Evolutionary conservation across 2,113 vertebrate species (phyloP), one percentile per base, ranked within the genome.

Genomic region (Ardeotis arabs): DNA sequence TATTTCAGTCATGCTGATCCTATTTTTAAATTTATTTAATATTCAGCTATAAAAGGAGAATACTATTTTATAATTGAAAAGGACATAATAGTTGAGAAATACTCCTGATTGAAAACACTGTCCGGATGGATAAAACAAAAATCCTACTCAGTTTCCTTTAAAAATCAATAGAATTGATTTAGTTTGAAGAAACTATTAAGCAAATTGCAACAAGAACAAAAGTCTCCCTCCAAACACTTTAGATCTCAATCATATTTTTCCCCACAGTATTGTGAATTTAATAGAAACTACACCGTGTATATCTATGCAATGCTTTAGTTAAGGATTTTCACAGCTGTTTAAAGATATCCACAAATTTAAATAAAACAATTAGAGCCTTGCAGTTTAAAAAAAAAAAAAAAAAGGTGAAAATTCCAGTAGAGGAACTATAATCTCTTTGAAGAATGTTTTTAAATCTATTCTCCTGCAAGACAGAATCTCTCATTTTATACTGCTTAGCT

Each of bases 11-110:
- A 89, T 39, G 45, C 58, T 89, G 86, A 91, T 93, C 62, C 91
- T 95, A 87, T 93, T 95, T 94, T 91, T 29, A 84, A 90, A 95
- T 87, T 87, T 95, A 94, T 96, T 95, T 97, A 96, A 96, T 76
- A 93, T 67, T 80, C 53, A 62, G 62, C 81, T 91, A 69, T 89
- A 92, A 95, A 95, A 95, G 62, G 63, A 14, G 13, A 95, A 91
- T 92, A 82, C 58, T 91, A 62, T 74, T 89, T 96, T 91, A 89
- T 94, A 96, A 95, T 84, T 93, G 87, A 89, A 96, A 94, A 95
- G 86, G 92, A 91, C 77, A 95, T 92, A 67, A 62, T 35, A 56
- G 76, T 59, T 84, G 77, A 95, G 66, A 94, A 96, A 75, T 90
- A 90, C 31, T 77, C n/a, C 56, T 89, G 83, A 86, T 27, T 84